Base-by-base conservation (phyloP, 2,797 vertebrate genomes). In the Hipposideros larvatus region DNA sequence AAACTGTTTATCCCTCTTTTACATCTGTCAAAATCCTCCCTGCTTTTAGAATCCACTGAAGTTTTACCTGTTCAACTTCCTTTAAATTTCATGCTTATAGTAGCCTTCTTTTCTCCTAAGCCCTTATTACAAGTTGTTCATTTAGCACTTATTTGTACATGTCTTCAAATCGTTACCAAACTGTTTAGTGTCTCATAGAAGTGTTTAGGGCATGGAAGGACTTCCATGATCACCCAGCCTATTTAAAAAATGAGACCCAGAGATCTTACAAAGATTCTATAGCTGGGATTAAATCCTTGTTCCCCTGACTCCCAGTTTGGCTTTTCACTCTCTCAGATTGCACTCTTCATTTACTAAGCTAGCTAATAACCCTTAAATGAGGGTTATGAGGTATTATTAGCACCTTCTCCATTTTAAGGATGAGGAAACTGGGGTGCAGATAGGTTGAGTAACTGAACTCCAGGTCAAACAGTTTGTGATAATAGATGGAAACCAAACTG, bases 251-350 rank as follows among this genome's bases (percentile, higher is more conserved):
- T 68, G 34, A 96, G 78, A 73, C n/a, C 31, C 41, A 66, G 63
- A 94, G 48, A 73, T 90, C 71, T 87, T 87, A 83, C 26, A 90
- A 82, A 94, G 43, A 93, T 85, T 96, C 57, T 85, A 28, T 48
- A 55, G n/a, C 53, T 93, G n/a, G 26, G 15, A n/a, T 85, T 84
- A 79, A 78, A 61, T 71, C 18, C 74, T 7, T 77, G 9, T 65
- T 82, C 13, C 48, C 34, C 24, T 66, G 70, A 68, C 22, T 68
- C 51, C 7, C 31, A 70, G 0, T 63, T 21, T 48, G 34, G 19
- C 22, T 85, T 95, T 96, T 82, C 24, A 66, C 8, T 84, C 18
- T 65, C 46, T 91, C 46, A 82, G 53, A 90, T 73, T 71, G 7
- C 4, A 59, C 31, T 89, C 14, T 80, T 55, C 34, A 13, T 51